Evolutionary conservation across 2,888 invertebrate species (phyloP).

Genomic region (Orchesellides sinensis): DNA sequence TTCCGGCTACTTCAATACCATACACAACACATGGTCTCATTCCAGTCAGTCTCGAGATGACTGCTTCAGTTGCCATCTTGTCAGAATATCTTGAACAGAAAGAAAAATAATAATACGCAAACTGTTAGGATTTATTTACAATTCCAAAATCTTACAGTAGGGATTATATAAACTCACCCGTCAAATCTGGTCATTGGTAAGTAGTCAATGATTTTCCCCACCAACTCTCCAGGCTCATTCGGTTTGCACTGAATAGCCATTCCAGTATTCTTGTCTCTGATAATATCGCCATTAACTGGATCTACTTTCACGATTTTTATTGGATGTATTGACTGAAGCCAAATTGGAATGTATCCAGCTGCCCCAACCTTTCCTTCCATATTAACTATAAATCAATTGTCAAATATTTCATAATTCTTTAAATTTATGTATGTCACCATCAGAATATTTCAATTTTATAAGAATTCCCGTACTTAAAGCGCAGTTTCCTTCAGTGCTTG

Average conservation of each 20-base stretch:
- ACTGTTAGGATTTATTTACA: not conserved
- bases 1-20: constrained; percentile 90
- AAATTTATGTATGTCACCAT: not conserved
- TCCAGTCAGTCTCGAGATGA: constrained; percentile 88
- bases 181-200: constrained; percentile 48
- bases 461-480: constrained; percentile 20
- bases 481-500: constrained; percentile 51
- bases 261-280: constrained; percentile 50
- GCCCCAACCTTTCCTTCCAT: constrained; percentile 56
- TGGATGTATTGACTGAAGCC: constrained; percentile 18
- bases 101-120: too few relatives aligned
- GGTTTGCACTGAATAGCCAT: constrained; percentile 50
- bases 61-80: constrained; percentile 82
- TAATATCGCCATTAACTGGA: constrained; percentile 47
- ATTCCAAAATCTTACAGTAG: not conserved
- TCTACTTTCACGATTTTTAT: constrained; percentile 42
- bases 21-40: constrained; percentile 95
- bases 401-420: not conserved
- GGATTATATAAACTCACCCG: constrained; percentile 25
- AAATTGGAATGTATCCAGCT: constrained; percentile 33
- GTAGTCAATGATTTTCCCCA: constrained; percentile 51
- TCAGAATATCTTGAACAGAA: constrained; percentile 42
- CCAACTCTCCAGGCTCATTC: constrained; percentile 63
- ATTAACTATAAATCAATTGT: constrained; percentile 22
- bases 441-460: not conserved